Evolutionary conservation across 2,888 invertebrate genomes (phyloP), one percentile per base, ranked within the genome.

Genomic region (Ceramica pisi): DNA sequence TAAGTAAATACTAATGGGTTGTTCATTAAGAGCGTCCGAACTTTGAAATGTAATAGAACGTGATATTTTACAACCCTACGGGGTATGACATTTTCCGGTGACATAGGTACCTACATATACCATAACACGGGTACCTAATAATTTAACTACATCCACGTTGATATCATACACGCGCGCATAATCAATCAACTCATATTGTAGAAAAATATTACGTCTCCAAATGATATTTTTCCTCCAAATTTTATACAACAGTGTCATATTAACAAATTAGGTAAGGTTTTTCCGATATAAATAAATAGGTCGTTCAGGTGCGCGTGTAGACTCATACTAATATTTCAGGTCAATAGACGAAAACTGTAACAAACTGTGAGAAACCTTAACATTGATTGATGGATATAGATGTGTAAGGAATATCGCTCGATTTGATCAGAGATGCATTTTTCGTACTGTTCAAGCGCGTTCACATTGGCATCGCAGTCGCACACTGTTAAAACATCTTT

Each of bases 241-340:
- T 26, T 35, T 44, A 57, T 50, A 35, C 35, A 46, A 1, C 35
- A n/a, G 7, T 38, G 26, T 46, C 38, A 12, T 51, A 62, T 64
- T 50, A 31, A 56, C n/a, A 75, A 81, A 57, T 41, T 67, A 31
- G 76, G 67, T 80, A 48, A 65, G 53, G 81, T 76, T 19, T 41
- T 61, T 61, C 67, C 19, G 1, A 46, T 48, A n/a, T 6, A 51
- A 16, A 50, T 59, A 67, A 57, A 68, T 68, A 55, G 82, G 78
- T 10, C 78, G n/a, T 19, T 59, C 68, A 63, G 78, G 50, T 63
- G 82, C 69, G 50, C 48, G 62, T 68, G 82, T 46, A 59, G 44
- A 26, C 44, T 44, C 0, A 16, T 26, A 80, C 60, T 80, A 53
- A 48, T 65, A 75, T 59, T 16, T 21, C 12, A 26, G 77, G 78